Conservation (phyloP, 1,140 invertebrate genomes). For the Chionoecetes opilio region DNA sequence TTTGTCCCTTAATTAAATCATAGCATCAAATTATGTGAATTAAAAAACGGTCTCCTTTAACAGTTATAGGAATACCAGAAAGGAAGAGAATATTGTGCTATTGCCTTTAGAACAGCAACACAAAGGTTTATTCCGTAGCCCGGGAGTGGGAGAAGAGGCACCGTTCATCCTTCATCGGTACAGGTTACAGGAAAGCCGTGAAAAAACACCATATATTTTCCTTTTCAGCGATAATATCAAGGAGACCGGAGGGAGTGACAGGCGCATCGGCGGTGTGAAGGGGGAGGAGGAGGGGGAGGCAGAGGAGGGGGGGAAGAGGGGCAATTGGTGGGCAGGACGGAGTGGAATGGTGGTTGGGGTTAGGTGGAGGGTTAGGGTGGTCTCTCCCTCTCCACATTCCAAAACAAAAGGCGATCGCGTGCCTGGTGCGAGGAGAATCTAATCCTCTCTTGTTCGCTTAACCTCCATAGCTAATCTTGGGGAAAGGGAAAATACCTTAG, state of each 20-base stretch:
- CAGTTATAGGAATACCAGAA: too few species aligned
- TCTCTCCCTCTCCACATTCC: slow-evolving; percentile 62
- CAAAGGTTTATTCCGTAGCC: too few species aligned
- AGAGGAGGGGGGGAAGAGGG: slow-evolving; percentile 21
- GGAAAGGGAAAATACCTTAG: background rate
- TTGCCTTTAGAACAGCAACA: too few species aligned
- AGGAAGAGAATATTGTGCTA: too few species aligned
- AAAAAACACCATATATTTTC: slow-evolving; percentile 21
- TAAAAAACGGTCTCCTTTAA: too few species aligned
- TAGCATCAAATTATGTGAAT: too few species aligned
- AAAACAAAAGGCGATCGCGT: slow-evolving; percentile 66
- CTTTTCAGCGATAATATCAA: slow-evolving; percentile 49
- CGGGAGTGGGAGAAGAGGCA: too few species aligned
- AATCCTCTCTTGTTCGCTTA: slow-evolving; percentile 60
- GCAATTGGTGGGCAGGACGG: background rate
- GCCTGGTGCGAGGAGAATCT: slow-evolving; percentile 66
- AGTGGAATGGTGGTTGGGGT: background rate
- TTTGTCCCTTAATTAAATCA: too few species aligned
- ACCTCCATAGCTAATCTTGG: slow-evolving; percentile 39
- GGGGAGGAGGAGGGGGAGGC: slow-evolving; percentile 34
- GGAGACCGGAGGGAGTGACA: slow-evolving; percentile 51
- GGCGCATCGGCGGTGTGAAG: slow-evolving; percentile 21
- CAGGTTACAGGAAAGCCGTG: background rate
- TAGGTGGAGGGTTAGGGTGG: background rate
- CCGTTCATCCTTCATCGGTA: background rate